phyloP scores from a whole-genome alignment of 2,888 invertebrate species.

The Drosophila mimica region DNA sequence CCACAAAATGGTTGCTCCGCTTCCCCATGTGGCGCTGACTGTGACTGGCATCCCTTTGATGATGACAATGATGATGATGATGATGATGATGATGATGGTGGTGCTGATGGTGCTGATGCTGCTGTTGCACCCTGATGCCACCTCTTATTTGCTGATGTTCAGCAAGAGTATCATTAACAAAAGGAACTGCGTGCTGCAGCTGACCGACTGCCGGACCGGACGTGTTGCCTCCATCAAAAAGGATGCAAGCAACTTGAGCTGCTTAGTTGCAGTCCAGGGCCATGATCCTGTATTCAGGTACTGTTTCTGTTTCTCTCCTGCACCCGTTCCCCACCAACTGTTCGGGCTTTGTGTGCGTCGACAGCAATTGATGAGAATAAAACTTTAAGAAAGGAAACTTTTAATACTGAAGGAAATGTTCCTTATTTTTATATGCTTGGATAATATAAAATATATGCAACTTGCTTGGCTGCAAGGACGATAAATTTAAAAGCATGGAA shows the following conservation, averaged over 20 bases:
- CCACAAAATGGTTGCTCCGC: slow-evolving; percentile 74
- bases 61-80: slow-evolving; percentile 33
- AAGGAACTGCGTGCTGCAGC: slow-evolving; percentile 72
- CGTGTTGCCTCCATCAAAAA: slow-evolving; percentile 29
- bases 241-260: slow-evolving; percentile 64
- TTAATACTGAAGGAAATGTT: not conserved
- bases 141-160: slow-evolving; percentile 44
- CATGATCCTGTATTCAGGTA: slow-evolving; percentile 39
- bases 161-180: slow-evolving; percentile 80
- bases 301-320: not conserved
- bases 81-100: slow-evolving; percentile 44
- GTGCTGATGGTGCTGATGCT: slow-evolving; percentile 46
- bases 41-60: slow-evolving; percentile 45
- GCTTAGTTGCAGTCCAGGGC: slow-evolving; percentile 55
- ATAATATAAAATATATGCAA: not conserved
- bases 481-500: not conserved
- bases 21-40: slow-evolving; percentile 45
- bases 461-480: not conserved
- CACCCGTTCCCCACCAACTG: not conserved
- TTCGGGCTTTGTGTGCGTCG: slow-evolving; percentile 11
- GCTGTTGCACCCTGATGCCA: slow-evolving; percentile 18
- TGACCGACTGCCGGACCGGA: slow-evolving; percentile 53
- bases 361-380: slow-evolving; percentile 54
- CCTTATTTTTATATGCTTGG: not conserved
- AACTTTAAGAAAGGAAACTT: slow-evolving; percentile 35